Evolutionary conservation across 1,140 invertebrate species (phyloP).

Genomic region (Palaemon carinicauda): DNA sequence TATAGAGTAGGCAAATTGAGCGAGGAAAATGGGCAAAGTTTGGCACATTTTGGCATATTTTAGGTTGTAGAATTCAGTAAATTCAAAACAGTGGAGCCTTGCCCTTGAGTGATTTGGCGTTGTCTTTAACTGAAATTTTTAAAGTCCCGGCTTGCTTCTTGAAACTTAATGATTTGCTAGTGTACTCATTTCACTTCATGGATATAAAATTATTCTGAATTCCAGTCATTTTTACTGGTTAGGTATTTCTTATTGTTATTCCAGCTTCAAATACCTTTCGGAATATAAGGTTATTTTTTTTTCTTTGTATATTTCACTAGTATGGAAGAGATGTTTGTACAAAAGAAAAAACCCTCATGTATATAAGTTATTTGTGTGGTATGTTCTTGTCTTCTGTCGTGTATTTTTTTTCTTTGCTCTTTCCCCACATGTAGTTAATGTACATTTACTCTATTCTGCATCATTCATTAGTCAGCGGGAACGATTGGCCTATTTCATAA

Average conservation of each 20-base stretch:
- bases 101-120: conserved; percentile 45
- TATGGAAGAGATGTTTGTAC: conserved; percentile 55
- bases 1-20: too few relatives aligned
- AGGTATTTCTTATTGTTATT: conserved; percentile 32
- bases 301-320: conserved; percentile 48
- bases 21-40: too few relatives aligned
- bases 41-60: too few relatives aligned
- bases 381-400: conserved; percentile 47
- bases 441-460: conserved; percentile 47
- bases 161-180: neutral
- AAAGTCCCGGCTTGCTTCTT: neutral
- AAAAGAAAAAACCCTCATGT: conserved; percentile 41
- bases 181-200: too few relatives aligned
- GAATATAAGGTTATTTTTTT: conserved; percentile 21
- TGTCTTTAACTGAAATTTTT: conserved; percentile 29
- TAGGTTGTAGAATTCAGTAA: neutral
- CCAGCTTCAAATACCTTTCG: conserved; percentile 35
- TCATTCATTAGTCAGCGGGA: conserved; percentile 45
- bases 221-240: conserved; percentile 12
- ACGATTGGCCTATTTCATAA: conserved; percentile 32
- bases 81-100: conserved; percentile 40
- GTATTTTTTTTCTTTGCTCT: conserved; percentile 20
- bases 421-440: conserved; percentile 39
- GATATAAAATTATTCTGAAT: neutral
- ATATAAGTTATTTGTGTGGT: conserved; percentile 56